These are phyloP conservation scores for Brachionus plicatilis DNA, from an alignment of 1,140 invertebrate genomes.

Conservation along the genomic window DNA sequence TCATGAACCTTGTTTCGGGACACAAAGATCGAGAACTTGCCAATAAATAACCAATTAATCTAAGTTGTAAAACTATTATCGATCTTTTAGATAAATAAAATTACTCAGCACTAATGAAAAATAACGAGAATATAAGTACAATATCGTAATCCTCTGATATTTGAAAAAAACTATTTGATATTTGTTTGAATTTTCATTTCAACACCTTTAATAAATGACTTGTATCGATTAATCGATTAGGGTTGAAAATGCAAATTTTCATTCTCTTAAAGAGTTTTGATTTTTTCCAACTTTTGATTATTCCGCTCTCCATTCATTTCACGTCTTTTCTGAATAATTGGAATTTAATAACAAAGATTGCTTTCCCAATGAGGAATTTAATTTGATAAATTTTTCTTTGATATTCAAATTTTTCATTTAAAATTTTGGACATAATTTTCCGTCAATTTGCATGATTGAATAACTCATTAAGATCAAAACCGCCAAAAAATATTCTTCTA, in stretches of 20 bases:
- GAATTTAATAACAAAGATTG: background rate
- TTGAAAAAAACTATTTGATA: background rate
- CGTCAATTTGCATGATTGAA: constrained; percentile 13
- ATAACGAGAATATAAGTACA: constrained; percentile 2
- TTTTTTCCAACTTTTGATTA: background rate
- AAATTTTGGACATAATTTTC: background rate
- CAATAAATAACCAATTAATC: constrained; percentile 17
- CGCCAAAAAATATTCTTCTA: background rate
- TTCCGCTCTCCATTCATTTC: background rate
- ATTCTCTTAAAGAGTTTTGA: background rate
- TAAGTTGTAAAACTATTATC: constrained; percentile 25
- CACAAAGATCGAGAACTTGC: background rate
- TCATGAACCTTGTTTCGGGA: background rate
- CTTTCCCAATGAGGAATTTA: background rate
- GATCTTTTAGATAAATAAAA: background rate
- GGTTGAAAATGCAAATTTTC: constrained; percentile 11
- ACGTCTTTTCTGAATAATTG: background rate
- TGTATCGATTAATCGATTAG: background rate
- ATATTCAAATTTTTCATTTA: background rate
- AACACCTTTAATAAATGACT: constrained; percentile 8
- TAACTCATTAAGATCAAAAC: background rate
- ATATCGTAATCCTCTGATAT: constrained; percentile 1
- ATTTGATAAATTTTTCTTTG: constrained; percentile 6
- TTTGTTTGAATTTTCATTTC: constrained; percentile 23
- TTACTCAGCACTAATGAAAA: background rate